Base-by-base conservation (phyloP, 2,113 vertebrate genomes). In the Gymnarchus niloticus region DNA sequence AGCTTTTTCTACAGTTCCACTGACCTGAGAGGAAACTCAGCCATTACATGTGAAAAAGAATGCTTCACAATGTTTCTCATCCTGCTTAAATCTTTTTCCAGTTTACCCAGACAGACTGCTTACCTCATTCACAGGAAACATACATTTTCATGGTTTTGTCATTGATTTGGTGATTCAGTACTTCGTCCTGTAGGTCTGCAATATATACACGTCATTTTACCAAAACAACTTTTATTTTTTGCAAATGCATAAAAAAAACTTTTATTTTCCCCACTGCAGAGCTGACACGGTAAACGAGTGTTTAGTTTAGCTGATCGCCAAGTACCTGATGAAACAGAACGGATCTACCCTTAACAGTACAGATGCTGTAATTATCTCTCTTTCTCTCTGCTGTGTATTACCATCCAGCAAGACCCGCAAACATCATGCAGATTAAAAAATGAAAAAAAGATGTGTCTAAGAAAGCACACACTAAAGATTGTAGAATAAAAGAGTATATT, bases 351-450 rank as follows among this genome's bases (percentile, higher is more conserved):
- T 57, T 87, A 81, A 78, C 25, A 56, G 54, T 77, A 25, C 3
- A 83, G 57, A 73, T 46, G 0, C 2, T 85, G 41, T 59, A 83
- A 41, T 51, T 48, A 59, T 76, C 57, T 82, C 78, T 83, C 65
- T 77, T 77, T 82, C 78, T 83, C 65, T 77, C 83, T 76, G 84
- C 87, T 83, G 44, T 87, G 51, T 85, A 77, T 84, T 83, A 61
- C 84, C 86, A 84, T 84, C 81, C 84, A 41, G 52, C 83, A 65
- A 77, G 28, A 56, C 81, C 81, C 84, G 83, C 84, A 54, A 54
- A 54, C 12, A 54, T 54, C 52, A 54, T 54, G 52, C 10, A 54
- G 2, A 54, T 54, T 54, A 14, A 17, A 14, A 14, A 17, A 54
- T 9, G 52, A 54, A 54, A 54, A 54, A 2, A 25, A 59, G n/a